phyloP scores from a whole-genome alignment of 1,140 invertebrate species.

The Thrips palmi region DNA sequence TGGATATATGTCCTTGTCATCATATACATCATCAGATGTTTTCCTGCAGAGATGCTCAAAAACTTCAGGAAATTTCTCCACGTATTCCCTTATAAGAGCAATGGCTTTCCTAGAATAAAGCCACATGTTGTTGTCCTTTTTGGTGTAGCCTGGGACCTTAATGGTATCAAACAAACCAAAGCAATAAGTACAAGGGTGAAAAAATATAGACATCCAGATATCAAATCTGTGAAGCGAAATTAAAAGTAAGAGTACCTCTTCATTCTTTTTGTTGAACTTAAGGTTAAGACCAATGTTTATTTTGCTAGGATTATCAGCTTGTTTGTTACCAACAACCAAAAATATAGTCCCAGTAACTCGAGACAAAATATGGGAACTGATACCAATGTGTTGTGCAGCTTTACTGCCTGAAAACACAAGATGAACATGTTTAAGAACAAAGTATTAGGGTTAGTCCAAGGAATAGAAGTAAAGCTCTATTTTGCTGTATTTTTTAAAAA shows the following conservation, averaged over 20 bases:
- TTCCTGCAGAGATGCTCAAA: slow-evolving; percentile 37
- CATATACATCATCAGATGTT: slow-evolving; percentile 34
- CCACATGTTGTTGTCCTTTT: slow-evolving; percentile 48
- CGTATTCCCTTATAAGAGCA: slow-evolving; percentile 48
- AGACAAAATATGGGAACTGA: slow-evolving; percentile 51
- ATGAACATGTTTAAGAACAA: too few relatives aligned
- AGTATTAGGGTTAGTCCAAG: too few relatives aligned
- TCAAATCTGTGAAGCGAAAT: slow-evolving; percentile 8
- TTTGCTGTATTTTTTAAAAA: slow-evolving; percentile 20
- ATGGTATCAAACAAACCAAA: slow-evolving; percentile 12
- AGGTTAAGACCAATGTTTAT: slow-evolving; percentile 80
- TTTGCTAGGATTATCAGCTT: slow-evolving; percentile 29
- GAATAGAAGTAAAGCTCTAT: slow-evolving; percentile 13
- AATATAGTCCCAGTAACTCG: slow-evolving; percentile 68
- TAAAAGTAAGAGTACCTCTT: slow-evolving; percentile 31
- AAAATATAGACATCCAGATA: slow-evolving; percentile 12
- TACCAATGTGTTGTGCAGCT: slow-evolving; percentile 33
- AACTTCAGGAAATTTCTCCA: slow-evolving; percentile 49
- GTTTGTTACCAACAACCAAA: slow-evolving; percentile 28
- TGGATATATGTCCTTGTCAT: slow-evolving; percentile 46
- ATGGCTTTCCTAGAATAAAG: slow-evolving; percentile 61
- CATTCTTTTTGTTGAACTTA: slow-evolving; percentile 67
- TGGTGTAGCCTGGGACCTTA: slow-evolving; percentile 63
- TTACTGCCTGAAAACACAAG: slow-evolving; percentile 16
- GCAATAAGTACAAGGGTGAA: slow-evolving; percentile 8